phyloP scores from a whole-genome alignment of 1,140 invertebrate genomes.

The Probaryconus sp. region DNA sequence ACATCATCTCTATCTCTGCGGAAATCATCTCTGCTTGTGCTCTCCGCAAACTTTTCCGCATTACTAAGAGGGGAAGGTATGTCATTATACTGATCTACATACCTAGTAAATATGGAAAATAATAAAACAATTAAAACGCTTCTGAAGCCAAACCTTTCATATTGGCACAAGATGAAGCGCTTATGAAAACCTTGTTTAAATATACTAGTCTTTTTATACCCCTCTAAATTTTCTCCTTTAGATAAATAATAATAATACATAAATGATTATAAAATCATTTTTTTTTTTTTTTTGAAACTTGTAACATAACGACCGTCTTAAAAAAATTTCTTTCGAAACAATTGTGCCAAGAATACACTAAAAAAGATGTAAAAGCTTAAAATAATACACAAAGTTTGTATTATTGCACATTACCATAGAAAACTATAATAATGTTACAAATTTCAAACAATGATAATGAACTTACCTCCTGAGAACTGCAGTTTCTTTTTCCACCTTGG shows the following conservation, averaged over 20 bases:
- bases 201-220: too few species aligned
- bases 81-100: constrained; percentile 77
- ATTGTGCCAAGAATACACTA: too few species aligned
- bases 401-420: too few species aligned
- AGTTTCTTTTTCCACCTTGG: constrained; percentile 86
- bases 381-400: constrained; percentile 19
- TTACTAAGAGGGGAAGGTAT: constrained; percentile 77
- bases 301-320: too few species aligned
- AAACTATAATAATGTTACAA: too few species aligned
- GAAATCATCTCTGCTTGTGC: constrained; percentile 73
- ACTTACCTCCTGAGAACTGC: constrained; percentile 78
- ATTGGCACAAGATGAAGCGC: constrained; percentile 31
- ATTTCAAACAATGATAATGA: constrained; percentile 27
- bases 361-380: constrained; percentile 6
- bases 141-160: constrained; percentile 17
- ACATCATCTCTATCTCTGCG: constrained; percentile 73
- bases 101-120: constrained; percentile 75
- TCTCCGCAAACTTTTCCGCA: constrained; percentile 75
- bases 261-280: too few species aligned
- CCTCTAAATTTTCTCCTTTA: too few species aligned
- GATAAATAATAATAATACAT: too few species aligned
- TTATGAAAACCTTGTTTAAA: too few species aligned
- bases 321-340: too few species aligned
- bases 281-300: too few species aligned
- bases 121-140: constrained; percentile 61